A percentile compares a stretch with the other conserved stretches of the same genome.
Evolutionary conservation across 2,797 vertebrate genomes (phyloP).

Genomic region (Coracias cyanogaster): DNA sequence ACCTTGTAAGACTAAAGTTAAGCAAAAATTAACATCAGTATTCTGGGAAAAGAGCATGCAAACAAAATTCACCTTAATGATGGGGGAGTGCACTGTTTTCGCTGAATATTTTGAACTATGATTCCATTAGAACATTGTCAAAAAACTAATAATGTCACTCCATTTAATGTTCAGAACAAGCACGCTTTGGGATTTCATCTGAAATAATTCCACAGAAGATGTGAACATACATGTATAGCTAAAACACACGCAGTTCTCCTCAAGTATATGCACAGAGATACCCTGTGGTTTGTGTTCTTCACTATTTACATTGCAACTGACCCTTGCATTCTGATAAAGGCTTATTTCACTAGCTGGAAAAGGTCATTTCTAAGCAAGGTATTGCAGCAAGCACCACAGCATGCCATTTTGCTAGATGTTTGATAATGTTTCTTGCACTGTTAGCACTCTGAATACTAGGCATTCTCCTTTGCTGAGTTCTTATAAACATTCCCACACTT

Average conservation of each 20-base stretch:
- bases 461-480: constrained; percentile 31
- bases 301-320: background rate
- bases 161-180: background rate
- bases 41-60: constrained; percentile 72
- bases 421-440: background rate
- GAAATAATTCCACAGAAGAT: background rate
- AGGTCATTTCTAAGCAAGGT: background rate
- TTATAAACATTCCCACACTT: constrained; percentile 71
- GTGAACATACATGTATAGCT: accelerated
- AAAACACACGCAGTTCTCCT: background rate
- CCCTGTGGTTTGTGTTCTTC: background rate
- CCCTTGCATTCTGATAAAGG: background rate
- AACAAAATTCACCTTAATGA: constrained; percentile 76
- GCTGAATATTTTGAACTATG: constrained; percentile 61
- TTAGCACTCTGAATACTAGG: background rate
- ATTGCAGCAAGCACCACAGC: background rate
- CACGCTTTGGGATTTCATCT: background rate
- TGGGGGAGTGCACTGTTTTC: constrained; percentile 72
- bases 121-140: constrained; percentile 65
- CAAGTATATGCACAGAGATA: accelerated
- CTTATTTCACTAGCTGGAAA: background rate
- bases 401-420: background rate
- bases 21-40: constrained; percentile 80
- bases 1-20: constrained; percentile 77
- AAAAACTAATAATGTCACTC: constrained; percentile 2